A percentile compares a stretch with the other conserved stretches of the same genome.
These are phyloP conservation scores for Nemotelus pantherinus DNA, from an alignment of 2,888 invertebrate species.

Conservation along the genomic window DNA sequence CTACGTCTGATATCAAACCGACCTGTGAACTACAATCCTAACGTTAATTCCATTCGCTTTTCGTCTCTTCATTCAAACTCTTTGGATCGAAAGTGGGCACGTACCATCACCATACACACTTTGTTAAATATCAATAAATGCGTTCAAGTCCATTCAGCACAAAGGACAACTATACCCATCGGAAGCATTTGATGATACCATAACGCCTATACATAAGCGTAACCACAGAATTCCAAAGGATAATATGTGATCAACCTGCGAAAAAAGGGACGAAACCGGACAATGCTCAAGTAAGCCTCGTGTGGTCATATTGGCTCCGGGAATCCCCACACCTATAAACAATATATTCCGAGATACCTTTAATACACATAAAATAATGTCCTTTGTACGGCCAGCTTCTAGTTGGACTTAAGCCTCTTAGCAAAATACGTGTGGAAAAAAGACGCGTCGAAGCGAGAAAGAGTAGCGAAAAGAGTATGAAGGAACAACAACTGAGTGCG, in stretches of 20 bases:
- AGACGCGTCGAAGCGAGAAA: conserved; percentile 27
- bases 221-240: conserved; percentile 37
- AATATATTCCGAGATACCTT: conserved; percentile 46
- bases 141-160: conserved; percentile 47
- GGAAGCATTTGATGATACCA: conserved; percentile 27
- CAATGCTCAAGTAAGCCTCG: neutral
- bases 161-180: conserved; percentile 31
- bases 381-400: conserved; percentile 37
- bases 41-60: neutral
- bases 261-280: neutral
- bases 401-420: conserved; percentile 48
- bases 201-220: conserved; percentile 28
- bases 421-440: conserved; percentile 33
- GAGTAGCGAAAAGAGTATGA: conserved; percentile 16
- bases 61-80: conserved; percentile 3
- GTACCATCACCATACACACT: conserved; percentile 34
- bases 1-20: neutral
- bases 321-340: conserved; percentile 45
- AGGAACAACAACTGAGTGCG: neutral
- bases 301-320: neutral
- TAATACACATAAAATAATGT: conserved; percentile 50
- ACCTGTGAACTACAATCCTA: conserved; percentile 5
- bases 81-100: conserved; percentile 5
- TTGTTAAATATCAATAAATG: conserved; percentile 51
- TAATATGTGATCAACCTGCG: conserved; percentile 10